Evolutionary conservation across 2,113 vertebrate genomes (phyloP).

Genomic region (Oncorhynchus tshawytscha): DNA sequence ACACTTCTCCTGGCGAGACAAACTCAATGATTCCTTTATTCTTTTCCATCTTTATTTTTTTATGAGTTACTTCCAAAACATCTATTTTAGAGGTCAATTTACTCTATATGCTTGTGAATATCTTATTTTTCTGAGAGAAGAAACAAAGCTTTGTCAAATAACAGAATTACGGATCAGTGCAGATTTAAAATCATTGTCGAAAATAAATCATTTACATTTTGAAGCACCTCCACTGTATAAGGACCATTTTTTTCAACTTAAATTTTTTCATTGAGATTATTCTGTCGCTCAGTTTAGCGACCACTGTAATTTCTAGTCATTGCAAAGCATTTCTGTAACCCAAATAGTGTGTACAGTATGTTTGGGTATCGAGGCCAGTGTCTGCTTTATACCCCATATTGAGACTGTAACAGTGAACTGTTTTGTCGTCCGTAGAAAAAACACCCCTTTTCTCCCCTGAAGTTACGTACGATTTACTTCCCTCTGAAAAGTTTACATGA

Average conservation of each 20-base stretch:
- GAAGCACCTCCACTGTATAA: constrained; percentile 19
- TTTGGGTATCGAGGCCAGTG: constrained; percentile 18
- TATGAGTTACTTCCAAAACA: constrained; percentile 53
- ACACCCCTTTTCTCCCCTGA: not conserved
- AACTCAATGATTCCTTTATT: constrained; percentile 21
- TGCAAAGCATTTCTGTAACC: constrained; percentile 27
- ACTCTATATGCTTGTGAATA: constrained; percentile 61
- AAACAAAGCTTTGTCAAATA: constrained; percentile 25
- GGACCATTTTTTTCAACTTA: constrained; percentile 1
- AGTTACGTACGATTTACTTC: constrained; percentile 2
- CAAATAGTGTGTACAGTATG: constrained; percentile 9
- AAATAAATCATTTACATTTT: constrained; percentile 3
- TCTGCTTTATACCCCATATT: constrained; percentile 11
- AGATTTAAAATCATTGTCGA: constrained; percentile 5
- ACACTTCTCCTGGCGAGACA: constrained; percentile 17
- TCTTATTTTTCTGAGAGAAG: constrained; percentile 56
- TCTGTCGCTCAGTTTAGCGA: constrained; percentile 16
- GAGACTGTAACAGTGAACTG: constrained; percentile 13
- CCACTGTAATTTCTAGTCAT: not conserved
- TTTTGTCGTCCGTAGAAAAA: constrained; percentile 23
- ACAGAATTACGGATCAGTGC: constrained; percentile 17
- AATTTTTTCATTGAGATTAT: constrained; percentile 13
- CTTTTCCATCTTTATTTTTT: constrained; percentile 64
- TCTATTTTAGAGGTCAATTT: constrained; percentile 56
- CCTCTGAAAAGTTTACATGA: not conserved